Evolutionary conservation across 2,113 vertebrate species (phyloP).

Genomic region (Ciconia boyciana): DNA sequence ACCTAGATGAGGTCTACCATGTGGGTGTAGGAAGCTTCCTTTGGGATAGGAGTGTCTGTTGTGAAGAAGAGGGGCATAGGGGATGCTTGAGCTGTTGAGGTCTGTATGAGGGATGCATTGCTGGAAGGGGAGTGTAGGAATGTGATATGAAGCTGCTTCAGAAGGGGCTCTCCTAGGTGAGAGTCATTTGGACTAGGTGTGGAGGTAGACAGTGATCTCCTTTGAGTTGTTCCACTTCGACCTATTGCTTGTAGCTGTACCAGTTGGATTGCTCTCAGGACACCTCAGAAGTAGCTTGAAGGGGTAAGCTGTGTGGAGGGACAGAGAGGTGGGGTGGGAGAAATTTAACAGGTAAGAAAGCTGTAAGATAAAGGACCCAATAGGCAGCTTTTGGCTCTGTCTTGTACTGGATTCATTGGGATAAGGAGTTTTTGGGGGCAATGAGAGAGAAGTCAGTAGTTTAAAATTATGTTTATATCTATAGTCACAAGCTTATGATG

Average conservation of each 20-base stretch:
- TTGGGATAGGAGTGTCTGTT: neutral
- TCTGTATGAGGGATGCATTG: neutral
- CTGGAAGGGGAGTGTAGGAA: rapidly evolving
- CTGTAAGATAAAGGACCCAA: neutral
- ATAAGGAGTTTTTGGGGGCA: neutral
- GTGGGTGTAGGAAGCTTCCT: neutral
- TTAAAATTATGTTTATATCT: neutral
- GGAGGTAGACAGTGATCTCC: neutral
- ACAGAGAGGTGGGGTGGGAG: neutral
- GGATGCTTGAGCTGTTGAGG: neutral
- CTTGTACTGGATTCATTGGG: neutral
- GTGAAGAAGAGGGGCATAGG: neutral
- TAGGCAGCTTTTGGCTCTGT: neutral
- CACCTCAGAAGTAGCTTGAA: neutral
- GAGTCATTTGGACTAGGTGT: neutral
- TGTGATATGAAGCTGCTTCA: neutral
- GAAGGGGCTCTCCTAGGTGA: neutral
- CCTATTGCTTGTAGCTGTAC: neutral
- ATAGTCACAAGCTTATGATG: neutral
- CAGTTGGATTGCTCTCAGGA: neutral
- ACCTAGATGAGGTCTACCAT: neutral
- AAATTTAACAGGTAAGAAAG: neutral
- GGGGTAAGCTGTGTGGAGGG: neutral
- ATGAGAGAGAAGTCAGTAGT: neutral
- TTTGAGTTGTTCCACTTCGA: neutral